Percentiles rank a stretch among this genome's conserved stretches.
phyloP scores from a whole-genome alignment of 2,888 invertebrate genomes.

The Cacoxenus indagator region DNA sequence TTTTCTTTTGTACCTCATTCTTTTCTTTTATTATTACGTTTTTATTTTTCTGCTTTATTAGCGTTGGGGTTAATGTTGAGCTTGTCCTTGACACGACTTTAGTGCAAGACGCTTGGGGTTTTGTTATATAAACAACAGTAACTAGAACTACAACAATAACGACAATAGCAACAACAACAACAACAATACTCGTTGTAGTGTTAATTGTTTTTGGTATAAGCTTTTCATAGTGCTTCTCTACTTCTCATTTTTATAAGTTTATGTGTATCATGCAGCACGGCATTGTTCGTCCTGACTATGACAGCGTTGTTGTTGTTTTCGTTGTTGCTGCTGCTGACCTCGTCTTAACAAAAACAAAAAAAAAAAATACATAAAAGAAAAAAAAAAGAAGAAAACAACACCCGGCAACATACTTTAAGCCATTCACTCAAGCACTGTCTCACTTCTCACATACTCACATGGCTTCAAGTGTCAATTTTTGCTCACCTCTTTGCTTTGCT shows the following conservation, averaged over 20 bases:
- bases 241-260: background rate
- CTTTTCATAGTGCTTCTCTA: no score
- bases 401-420: background rate
- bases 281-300: slow-evolving; percentile 8
- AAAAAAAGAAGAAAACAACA: slow-evolving; percentile 10
- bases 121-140: background rate
- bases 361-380: no score
- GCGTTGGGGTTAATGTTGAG: slow-evolving; percentile 42
- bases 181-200: slow-evolving; percentile 39
- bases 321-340: slow-evolving; percentile 14
- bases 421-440: slow-evolving; percentile 8
- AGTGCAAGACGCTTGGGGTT: slow-evolving; percentile 45
- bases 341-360: slow-evolving; percentile 13
- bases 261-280: background rate
- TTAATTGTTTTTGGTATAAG: slow-evolving; percentile 53
- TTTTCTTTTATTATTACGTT: background rate
- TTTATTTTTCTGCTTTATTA: slow-evolving; percentile 22
- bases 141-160: background rate
- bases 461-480: background rate
- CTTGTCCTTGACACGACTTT: slow-evolving; percentile 59
- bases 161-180: background rate
- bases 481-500: background rate
- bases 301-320: slow-evolving; percentile 11
- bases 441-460: slow-evolving; percentile 20
- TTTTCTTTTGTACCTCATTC: background rate